Evolutionary conservation across 2,797 vertebrate genomes (phyloP).

Genomic region (Odontamblyopus rebecca): DNA sequence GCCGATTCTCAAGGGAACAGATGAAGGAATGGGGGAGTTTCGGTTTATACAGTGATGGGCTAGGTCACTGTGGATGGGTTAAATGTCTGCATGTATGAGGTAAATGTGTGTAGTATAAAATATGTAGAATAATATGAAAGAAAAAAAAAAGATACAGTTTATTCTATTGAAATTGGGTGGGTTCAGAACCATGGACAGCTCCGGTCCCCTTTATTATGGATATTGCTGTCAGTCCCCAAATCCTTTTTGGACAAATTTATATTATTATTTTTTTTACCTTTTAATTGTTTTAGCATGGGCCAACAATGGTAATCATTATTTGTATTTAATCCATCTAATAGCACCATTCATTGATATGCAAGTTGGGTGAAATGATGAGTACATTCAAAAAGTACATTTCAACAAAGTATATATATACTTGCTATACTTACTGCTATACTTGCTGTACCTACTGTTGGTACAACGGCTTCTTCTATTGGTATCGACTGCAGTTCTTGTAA

Average conservation of each 20-base stretch:
- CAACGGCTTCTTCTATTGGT: too few relatives aligned
- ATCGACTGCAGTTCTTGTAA: too few relatives aligned
- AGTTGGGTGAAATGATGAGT: neutral
- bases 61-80: neutral
- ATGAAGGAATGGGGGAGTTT: constrained; percentile 10
- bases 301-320: too few relatives aligned
- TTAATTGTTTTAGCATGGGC: too few relatives aligned
- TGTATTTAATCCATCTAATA: neutral
- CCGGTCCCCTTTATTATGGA: neutral
- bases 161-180: neutral
- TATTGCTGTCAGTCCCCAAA: neutral
- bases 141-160: neutral
- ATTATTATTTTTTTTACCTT: too few relatives aligned
- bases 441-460: too few relatives aligned
- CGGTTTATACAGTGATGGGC: constrained; percentile 2
- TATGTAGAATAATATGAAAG: neutral
- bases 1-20: constrained; percentile 19
- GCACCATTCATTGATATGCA: neutral
- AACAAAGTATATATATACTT: neutral
- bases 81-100: neutral
- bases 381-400: neutral
- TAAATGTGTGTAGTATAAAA: neutral
- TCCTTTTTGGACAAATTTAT: neutral
- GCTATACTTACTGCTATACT: neutral
- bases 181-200: constrained; percentile 10